phyloP scores from a whole-genome alignment of 2,888 invertebrate genomes.

The Thera obeliscata region DNA sequence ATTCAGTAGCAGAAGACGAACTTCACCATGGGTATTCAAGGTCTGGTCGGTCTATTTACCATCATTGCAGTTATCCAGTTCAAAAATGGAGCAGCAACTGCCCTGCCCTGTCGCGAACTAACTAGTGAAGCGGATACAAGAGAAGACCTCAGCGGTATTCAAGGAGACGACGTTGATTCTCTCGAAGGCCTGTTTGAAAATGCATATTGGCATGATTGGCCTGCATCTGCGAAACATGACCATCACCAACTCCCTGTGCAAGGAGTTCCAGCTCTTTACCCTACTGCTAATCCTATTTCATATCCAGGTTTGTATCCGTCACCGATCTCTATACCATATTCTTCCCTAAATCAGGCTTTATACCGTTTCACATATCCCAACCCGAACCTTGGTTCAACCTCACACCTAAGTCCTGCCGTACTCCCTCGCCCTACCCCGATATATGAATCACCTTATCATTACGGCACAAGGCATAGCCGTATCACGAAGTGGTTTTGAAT shows the following conservation, averaged over 20 bases:
- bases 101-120: background rate
- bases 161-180: background rate
- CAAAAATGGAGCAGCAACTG: background rate
- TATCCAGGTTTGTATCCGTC: background rate
- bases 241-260: background rate
- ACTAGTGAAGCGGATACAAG: background rate
- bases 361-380: too few species aligned
- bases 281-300: background rate
- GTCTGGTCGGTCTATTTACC: background rate
- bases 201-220: background rate
- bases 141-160: background rate
- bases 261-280: background rate
- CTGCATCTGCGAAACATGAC: background rate
- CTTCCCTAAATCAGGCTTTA: background rate
- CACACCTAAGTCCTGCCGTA: background rate
- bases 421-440: background rate
- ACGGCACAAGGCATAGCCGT: background rate
- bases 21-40: slow-evolving; percentile 1
- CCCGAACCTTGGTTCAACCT: too few species aligned
- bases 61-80: slow-evolving; percentile 8
- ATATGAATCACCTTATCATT: background rate
- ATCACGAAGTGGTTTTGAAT: background rate
- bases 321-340: background rate
- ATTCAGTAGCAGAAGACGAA: background rate
- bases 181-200: background rate